Base-by-base conservation (phyloP, 2,113 vertebrate genomes). In the Cynopterus brachyotis region DNA sequence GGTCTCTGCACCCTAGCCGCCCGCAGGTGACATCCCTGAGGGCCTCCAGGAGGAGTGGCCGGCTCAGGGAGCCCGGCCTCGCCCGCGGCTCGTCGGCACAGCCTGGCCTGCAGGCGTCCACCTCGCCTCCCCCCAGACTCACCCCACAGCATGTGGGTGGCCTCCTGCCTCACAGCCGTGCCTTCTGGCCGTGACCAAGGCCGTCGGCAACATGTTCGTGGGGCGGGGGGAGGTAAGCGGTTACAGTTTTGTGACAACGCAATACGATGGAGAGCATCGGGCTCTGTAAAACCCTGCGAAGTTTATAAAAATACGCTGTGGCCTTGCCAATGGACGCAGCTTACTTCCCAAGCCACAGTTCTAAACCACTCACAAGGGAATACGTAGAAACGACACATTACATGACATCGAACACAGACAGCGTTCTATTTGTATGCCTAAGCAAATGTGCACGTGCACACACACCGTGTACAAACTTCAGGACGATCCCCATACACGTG, bases 161-260 rank as follows among this genome's bases (percentile, higher is more conserved):
- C 15, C 28, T 35, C 1, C 28, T 22, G 75, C 6, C 45, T 82
- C 35, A 22, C 32, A 42, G 47, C 26, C 32, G 0, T 4, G 70
- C 59, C 37, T 79, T 66, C 40, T 72, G 13, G 6, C 16, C 91
- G 35, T 66, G 13, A 30, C 32, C 69, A 87, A 59, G 64, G n/a
- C 9, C 73, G 32, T 67, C 24, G 85, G 11, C 15, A 45, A 9
- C 73, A 62, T 67, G 2, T 7, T 76, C 28, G 30, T 20, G 5
- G 35, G n/a, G n/a, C n/a, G n/a, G n/a, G n/a, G n/a, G n/a, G n/a
- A n/a, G n/a, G n/a, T n/a, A n/a, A n/a, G n/a, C n/a, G n/a, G 94
- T 96, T 95, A 83, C 97, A 76, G 16, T 97, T 97, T 97, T 90
- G 81, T 83, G 95, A 89, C 91, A 96, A 92, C 94, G 75, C 79